Conservation (phyloP, 2,113 vertebrate genomes). For the Mungos mungo region DNA sequence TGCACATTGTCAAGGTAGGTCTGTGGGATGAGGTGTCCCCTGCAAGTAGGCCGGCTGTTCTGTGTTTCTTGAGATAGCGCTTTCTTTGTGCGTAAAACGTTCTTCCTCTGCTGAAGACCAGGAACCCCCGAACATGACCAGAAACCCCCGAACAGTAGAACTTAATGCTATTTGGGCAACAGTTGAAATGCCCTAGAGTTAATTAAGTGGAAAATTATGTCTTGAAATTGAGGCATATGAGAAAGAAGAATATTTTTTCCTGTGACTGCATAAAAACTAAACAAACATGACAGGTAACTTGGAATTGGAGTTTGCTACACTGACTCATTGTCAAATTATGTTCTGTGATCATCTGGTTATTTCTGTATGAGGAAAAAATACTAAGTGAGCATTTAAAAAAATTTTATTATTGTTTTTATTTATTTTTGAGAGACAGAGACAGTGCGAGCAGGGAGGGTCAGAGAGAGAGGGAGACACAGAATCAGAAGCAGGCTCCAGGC, state of each 20-base stretch:
- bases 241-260: not conserved
- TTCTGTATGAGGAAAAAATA: not conserved
- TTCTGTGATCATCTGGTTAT: not conserved
- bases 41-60: fast-evolving
- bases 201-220: not conserved
- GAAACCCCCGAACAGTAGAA: not conserved
- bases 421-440: no score
- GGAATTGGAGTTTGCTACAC: not conserved
- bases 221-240: slow-evolving; percentile 32
- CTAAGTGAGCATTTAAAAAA: not conserved
- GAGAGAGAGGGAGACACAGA: no score
- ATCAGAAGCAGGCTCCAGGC: no score
- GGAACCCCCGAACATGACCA: not conserved
- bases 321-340: not conserved
- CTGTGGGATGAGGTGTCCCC: not conserved
- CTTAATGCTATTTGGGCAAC: not conserved
- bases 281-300: not conserved
- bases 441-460: no score
- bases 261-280: not conserved
- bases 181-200: not conserved
- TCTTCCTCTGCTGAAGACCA: no score
- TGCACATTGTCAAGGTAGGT: slow-evolving; percentile 97
- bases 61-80: fast-evolving
- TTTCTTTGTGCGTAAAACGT: not conserved
- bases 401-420: no score